These are phyloP conservation scores for Campoplex nolae DNA, from an alignment of 2,888 invertebrate species.

Conservation along the genomic window DNA sequence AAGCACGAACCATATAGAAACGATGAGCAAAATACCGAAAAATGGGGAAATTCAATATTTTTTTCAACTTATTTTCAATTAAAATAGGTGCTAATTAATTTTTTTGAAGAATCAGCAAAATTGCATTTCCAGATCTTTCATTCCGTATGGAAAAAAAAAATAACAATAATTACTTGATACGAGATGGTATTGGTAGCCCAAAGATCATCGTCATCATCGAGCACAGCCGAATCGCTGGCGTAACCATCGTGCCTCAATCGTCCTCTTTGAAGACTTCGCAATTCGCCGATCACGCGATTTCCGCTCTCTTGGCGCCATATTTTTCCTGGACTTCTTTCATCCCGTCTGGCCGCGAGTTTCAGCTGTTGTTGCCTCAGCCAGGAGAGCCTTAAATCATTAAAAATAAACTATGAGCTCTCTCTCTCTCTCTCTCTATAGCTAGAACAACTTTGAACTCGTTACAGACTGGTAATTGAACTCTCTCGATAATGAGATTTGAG, in stretches of 20 bases:
- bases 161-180: slow-evolving; percentile 76
- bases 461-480: slow-evolving; percentile 44
- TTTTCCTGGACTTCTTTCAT: slow-evolving; percentile 85
- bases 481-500: slow-evolving; percentile 28
- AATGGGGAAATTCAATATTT: background rate
- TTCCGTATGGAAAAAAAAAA: background rate
- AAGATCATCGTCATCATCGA: slow-evolving; percentile 90
- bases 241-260: slow-evolving; percentile 89
- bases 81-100: background rate
- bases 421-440: background rate
- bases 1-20: background rate
- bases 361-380: slow-evolving; percentile 94
- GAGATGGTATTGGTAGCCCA: slow-evolving; percentile 77
- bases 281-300: slow-evolving; percentile 87
- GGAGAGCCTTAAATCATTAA: slow-evolving; percentile 82
- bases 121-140: background rate
- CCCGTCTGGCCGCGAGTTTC: slow-evolving; percentile 91
- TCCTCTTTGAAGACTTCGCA: slow-evolving; percentile 85
- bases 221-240: slow-evolving; percentile 92
- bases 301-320: slow-evolving; percentile 91
- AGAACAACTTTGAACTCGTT: slow-evolving; percentile 19
- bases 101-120: background rate
- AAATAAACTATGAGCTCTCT: slow-evolving; percentile 1
- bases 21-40: background rate
- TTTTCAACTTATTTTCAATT: background rate